These are phyloP conservation scores for Philaethria dido DNA, from an alignment of 2,888 invertebrate genomes.

Conservation along the genomic window DNA sequence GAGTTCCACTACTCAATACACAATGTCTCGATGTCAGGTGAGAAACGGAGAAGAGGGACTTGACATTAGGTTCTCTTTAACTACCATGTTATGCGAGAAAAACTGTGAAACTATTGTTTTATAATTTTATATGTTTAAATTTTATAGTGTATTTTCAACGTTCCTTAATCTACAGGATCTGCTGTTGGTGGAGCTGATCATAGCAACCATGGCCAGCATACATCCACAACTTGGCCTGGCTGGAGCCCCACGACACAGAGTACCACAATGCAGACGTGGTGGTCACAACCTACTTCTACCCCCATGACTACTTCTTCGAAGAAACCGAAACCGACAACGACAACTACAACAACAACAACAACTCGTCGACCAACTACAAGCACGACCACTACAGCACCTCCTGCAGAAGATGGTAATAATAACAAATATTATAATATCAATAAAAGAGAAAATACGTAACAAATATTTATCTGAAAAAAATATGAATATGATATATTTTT, in stretches of 20 bases:
- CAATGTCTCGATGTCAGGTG: no score
- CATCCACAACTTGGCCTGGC: conserved; percentile 74
- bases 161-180: conserved; percentile 44
- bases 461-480: no score
- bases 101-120: no score
- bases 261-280: conserved; percentile 66
- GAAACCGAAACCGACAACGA: conserved; percentile 49
- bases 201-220: conserved; percentile 56
- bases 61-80: no score
- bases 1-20: no score
- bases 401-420: conserved; percentile 49
- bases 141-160: neutral
- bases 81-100: no score
- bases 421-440: neutral
- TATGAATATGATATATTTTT: no score
- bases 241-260: conserved; percentile 65
- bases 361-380: conserved; percentile 53
- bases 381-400: conserved; percentile 45
- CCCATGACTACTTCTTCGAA: conserved; percentile 52
- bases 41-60: no score
- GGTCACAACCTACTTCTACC: conserved; percentile 58
- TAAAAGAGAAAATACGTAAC: neutral
- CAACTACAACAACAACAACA: conserved; percentile 53
- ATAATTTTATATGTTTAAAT: no score
- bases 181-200: conserved; percentile 59